A percentile compares a stretch with the other conserved stretches of the same genome.
Conservation (phyloP, 1,140 invertebrate genomes). For the Cotesia typhae region DNA sequence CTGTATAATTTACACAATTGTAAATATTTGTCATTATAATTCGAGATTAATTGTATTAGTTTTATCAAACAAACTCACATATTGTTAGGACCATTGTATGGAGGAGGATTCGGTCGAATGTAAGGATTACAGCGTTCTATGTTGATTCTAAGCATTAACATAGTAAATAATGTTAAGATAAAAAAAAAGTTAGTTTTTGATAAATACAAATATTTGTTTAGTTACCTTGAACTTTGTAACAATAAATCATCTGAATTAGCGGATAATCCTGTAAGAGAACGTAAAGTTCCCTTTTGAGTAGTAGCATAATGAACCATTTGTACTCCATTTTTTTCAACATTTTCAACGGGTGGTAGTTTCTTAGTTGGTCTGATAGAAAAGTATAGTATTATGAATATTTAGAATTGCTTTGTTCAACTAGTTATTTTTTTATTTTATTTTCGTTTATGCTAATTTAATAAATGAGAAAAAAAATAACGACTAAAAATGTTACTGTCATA, state of each 20-base stretch:
- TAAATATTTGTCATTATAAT: too few species aligned
- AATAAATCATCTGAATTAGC: constrained; percentile 57
- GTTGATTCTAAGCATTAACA: constrained; percentile 23
- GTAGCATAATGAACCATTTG: constrained; percentile 65
- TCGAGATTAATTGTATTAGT: not conserved
- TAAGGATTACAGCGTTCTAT: constrained; percentile 57
- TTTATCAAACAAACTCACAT: constrained; percentile 50
- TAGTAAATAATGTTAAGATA: not conserved
- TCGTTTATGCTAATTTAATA: too few species aligned
- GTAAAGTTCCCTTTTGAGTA: constrained; percentile 54
- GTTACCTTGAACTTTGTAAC: constrained; percentile 56
- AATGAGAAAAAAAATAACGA: too few species aligned
- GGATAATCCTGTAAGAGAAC: constrained; percentile 57
- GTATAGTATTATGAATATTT: constrained; percentile 24
- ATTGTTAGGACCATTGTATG: constrained; percentile 56
- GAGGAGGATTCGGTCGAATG: constrained; percentile 62
- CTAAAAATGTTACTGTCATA: too few species aligned
- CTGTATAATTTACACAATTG: too few species aligned
- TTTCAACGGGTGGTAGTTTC: constrained; percentile 54
- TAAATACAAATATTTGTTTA: not conserved
- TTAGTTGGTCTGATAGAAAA: constrained; percentile 52
- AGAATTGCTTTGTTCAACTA: too few species aligned
- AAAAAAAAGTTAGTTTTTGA: constrained; percentile 1
- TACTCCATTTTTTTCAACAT: constrained; percentile 57
- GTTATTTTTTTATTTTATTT: too few species aligned